Conservation (phyloP, 30 jellyfish, hydroid and myxozoan genomes). For the Sanderia malayensis region DNA sequence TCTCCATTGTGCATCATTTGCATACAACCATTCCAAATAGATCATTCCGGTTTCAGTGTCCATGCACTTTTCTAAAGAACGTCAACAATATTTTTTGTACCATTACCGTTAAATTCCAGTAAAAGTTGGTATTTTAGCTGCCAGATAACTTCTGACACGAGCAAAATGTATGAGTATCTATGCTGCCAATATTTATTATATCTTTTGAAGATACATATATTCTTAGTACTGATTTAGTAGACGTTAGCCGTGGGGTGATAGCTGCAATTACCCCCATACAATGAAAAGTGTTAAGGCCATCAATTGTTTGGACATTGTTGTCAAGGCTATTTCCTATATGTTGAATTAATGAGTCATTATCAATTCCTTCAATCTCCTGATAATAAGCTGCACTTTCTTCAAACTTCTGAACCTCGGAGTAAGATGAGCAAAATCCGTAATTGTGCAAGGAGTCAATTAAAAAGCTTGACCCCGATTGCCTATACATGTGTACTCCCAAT, state of each 20-base stretch:
- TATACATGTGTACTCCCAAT: conserved; percentile 18
- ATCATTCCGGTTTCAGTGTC: no score
- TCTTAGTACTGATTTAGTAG: not conserved
- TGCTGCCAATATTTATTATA: not conserved
- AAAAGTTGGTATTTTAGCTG: no score
- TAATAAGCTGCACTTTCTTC: not conserved
- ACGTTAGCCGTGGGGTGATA: conserved; percentile 6
- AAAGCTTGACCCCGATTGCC: conserved; percentile 6
- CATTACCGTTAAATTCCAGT: no score
- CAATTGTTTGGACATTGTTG: not conserved
- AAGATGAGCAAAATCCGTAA: conserved; percentile 3
- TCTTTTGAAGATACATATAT: conserved; percentile 2
- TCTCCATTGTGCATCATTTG: not conserved
- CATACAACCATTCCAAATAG: conserved; percentile 7
- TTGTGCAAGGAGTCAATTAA: conserved; percentile 5
- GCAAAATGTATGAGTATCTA: not conserved
- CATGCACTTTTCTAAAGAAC: no score
- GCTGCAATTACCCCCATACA: not conserved
- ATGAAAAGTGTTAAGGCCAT: not conserved
- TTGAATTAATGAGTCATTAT: not conserved
- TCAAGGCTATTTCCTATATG: not conserved
- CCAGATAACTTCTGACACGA: not conserved
- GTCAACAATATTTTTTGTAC: no score
- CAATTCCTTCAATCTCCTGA: conserved; percentile 1
- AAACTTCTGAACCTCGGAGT: not conserved